A percentile compares a stretch with the other conserved stretches of the same genome.
Evolutionary conservation across 2,797 vertebrate species (phyloP).

Genomic region (Poecilia velifera): DNA sequence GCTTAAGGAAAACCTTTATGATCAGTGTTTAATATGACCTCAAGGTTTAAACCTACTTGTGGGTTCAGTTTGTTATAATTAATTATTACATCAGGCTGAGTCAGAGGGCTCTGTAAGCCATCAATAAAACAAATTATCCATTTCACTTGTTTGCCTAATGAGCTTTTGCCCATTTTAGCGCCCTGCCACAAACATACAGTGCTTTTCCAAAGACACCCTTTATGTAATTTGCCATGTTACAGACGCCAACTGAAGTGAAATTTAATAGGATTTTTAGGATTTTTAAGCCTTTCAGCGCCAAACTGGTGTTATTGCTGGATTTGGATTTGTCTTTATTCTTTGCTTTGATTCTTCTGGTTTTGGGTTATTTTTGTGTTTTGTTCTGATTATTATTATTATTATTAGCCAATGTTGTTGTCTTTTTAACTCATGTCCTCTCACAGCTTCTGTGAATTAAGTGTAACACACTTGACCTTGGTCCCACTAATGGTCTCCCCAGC

Average conservation of each 20-base stretch:
- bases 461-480: neutral
- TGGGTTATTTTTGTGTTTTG: neutral
- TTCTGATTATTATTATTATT: neutral
- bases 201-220: neutral
- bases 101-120: conserved; percentile 42
- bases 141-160: conserved; percentile 47
- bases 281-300: neutral
- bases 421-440: neutral
- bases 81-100: conserved; percentile 45
- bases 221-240: neutral
- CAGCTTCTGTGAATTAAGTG: neutral
- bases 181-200: conserved; percentile 15
- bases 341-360: neutral
- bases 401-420: neutral
- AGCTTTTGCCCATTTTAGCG: conserved; percentile 32
- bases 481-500: neutral
- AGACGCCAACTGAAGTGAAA: neutral
- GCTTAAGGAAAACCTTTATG: neutral
- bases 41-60: neutral
- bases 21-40: conserved; percentile 8
- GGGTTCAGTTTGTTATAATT: conserved; percentile 42
- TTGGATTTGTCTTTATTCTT: neutral
- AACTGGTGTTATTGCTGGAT: neutral
- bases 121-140: conserved; percentile 62
- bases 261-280: neutral